Base-by-base conservation (phyloP, 2,888 invertebrate genomes). In the Scaptodrosophila latifasciaeformis region DNA sequence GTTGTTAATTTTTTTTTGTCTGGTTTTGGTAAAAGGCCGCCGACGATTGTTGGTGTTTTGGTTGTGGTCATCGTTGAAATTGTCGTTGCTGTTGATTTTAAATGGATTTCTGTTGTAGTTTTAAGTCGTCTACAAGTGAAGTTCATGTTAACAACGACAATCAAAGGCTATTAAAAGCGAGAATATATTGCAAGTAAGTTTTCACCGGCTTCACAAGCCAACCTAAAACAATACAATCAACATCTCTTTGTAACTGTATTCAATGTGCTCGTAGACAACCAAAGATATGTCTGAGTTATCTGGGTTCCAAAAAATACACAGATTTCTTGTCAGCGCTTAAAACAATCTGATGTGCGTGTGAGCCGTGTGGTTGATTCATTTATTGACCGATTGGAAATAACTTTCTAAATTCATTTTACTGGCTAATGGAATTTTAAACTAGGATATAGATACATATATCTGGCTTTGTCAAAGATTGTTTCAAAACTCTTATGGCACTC, bases 51-150 rank as follows among this genome's bases (percentile, higher is more conserved):
- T n/a, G n/a, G n/a, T n/a, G n/a, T n/a, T n/a, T n/a, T n/a, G n/a
- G 40, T 40, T 40, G 40, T 40, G 13, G 40, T 21, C 40, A 21
- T 31, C 31, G n/a, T n/a, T n/a, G 12, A 7, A 7, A n/a, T 31
- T 31, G 31, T 40, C 21, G 24, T 24, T 53, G 55, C 31, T 56
- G 48, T 49, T 51, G 55, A 54, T 44, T 54, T 72, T 77, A 77
- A 76, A 76, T 76, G 78, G 75, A 74, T 74, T 80, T 76, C 65
- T 68, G 74, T 61, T 76, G 75, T 76, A 77, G 74, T 68, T 74
- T 61, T 56, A 40, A 52, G 64, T 46, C 68, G 78, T 74, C 74
- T 70, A 76, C 75, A 80, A 80, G 66, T 74, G 49, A 59, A 66
- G 64, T 65, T 70, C 59, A 68, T 76, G 75, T 80, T 80, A 46